Conservation (phyloP, 2,797 vertebrate genomes). For the Falco biarmicus region DNA sequence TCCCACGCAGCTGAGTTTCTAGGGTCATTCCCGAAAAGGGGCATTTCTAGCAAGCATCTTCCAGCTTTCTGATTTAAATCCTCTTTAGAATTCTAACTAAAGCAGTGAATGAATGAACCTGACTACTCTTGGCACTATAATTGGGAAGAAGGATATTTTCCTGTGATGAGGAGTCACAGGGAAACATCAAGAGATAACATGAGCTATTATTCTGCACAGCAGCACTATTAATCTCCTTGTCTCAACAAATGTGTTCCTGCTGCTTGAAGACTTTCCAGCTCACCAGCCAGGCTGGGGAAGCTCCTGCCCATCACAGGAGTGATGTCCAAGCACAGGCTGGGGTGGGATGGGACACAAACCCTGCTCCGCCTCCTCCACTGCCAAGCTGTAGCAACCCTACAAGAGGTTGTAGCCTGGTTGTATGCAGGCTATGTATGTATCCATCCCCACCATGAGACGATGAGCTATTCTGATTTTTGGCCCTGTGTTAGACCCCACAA, state of each 20-base stretch:
- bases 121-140: background rate
- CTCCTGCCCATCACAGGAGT: background rate
- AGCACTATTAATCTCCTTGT: accelerated
- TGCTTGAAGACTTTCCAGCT: background rate
- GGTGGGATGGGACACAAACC: background rate
- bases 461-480: background rate
- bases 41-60: background rate
- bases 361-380: background rate
- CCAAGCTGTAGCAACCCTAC: background rate
- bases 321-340: background rate
- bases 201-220: background rate
- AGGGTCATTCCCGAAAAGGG: background rate
- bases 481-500: background rate
- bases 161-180: background rate
- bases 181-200: background rate
- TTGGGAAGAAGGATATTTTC: background rate
- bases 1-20: background rate
- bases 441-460: accelerated
- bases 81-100: background rate
- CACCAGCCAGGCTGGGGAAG: background rate
- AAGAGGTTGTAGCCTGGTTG: background rate
- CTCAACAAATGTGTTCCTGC: background rate
- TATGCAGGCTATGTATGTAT: no score
- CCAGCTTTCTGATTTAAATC: background rate
- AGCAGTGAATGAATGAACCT: accelerated